These are phyloP conservation scores for Homarus americanus DNA, from an alignment of 1,140 invertebrate species.

Conservation along the genomic window DNA sequence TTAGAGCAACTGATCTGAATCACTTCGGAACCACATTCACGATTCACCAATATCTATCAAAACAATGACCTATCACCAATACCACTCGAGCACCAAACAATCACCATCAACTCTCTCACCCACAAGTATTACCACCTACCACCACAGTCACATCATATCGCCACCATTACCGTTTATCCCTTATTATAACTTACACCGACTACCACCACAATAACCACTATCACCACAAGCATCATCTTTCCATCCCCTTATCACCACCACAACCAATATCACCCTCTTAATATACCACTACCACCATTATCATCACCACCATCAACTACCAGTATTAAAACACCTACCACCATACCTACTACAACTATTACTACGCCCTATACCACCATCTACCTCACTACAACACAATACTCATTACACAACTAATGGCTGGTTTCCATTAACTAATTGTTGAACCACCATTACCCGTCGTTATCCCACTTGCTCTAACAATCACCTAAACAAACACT, in stretches of 20 bases:
- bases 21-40: no score
- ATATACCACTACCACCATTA: not conserved
- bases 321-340: not conserved
- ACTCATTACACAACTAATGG: constrained; percentile 24
- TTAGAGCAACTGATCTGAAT: no score
- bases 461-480: constrained; percentile 35
- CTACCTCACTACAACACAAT: not conserved
- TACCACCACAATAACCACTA: not conserved
- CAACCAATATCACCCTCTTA: not conserved
- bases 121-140: no score
- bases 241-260: constrained; percentile 1
- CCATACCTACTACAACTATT: not conserved
- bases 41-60: no score
- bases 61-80: no score
- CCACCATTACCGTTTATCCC: no score
- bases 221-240: not conserved
- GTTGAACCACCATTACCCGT: constrained; percentile 23
- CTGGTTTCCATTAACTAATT: constrained; percentile 42
- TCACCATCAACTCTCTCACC: no score
- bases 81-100: no score
- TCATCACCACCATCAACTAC: not conserved
- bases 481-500: constrained; percentile 27
- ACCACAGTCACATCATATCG: no score
- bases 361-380: not conserved
- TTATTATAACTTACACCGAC: not conserved